These are phyloP conservation scores for Nothobranchius kuhntae DNA, from an alignment of 2,113 vertebrate genomes.

Conservation along the genomic window DNA sequence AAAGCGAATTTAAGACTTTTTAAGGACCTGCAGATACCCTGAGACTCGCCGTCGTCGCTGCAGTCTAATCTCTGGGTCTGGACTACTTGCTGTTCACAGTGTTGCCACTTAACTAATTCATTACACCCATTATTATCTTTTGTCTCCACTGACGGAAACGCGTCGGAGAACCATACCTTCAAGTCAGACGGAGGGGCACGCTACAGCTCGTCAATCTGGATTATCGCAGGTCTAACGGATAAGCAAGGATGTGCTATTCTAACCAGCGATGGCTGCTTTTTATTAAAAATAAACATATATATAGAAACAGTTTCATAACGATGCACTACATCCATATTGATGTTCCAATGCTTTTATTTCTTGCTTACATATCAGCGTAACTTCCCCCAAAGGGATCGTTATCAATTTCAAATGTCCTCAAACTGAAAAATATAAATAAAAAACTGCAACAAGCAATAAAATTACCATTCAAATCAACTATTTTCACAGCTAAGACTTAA, in stretches of 20 bases:
- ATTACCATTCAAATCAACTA: not conserved
- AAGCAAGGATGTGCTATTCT: not conserved
- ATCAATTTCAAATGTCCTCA: conserved; percentile 2
- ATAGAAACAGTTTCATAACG: not conserved
- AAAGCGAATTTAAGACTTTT: no score
- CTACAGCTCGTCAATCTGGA: no score
- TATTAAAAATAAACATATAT: not conserved
- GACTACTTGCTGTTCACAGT: conserved; percentile 31
- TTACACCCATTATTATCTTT: conserved; percentile 57
- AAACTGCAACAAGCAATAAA: conserved; percentile 7
- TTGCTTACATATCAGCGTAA: not conserved
- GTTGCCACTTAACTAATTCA: conserved; percentile 46
- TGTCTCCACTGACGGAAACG: conserved; percentile 30
- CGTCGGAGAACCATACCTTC: conserved; percentile 5
- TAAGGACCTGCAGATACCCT: no score
- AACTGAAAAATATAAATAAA: conserved; percentile 4
- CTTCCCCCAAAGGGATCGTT: conserved; percentile 1
- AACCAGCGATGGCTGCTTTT: not conserved
- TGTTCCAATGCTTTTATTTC: conserved; percentile 11
- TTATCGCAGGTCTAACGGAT: no score
- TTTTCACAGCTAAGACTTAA: not conserved
- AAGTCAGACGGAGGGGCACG: no score
- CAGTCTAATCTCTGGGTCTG: not conserved
- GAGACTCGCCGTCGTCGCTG: not conserved
- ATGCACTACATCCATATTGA: conserved; percentile 12